Evolutionary conservation across 2,888 invertebrate genomes (phyloP).

Genomic region (Ormyrus nitidulus): DNA sequence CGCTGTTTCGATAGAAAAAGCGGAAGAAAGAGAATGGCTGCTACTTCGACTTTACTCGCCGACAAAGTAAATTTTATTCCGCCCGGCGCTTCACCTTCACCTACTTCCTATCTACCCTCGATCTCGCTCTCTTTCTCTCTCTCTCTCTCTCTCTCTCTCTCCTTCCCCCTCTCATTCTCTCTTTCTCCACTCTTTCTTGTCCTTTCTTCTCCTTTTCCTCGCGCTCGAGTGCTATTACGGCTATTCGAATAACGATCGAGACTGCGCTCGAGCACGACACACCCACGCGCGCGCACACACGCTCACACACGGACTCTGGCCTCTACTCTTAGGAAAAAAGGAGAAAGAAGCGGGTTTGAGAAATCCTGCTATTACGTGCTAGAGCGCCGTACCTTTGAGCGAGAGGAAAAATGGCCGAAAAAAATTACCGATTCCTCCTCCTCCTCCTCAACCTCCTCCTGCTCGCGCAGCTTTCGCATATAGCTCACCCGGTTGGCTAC

Average conservation of each 20-base stretch:
- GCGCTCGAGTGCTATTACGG: conserved; percentile 38
- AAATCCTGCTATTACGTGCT: conserved; percentile 6
- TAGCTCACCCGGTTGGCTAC: not conserved
- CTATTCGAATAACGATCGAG: conserved; percentile 47
- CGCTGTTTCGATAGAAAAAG: conserved; percentile 29
- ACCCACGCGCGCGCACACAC: not conserved
- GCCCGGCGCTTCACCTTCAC: conserved; percentile 49
- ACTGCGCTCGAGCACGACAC: conserved; percentile 30
- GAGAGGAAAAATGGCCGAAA: conserved; percentile 17
- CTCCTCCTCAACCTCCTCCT: not conserved
- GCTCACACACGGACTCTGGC: not conserved
- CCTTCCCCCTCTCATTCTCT: not conserved
- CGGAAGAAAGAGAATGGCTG: not conserved
- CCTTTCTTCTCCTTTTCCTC: not conserved
- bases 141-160: conserved; percentile 8
- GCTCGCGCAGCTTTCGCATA: not conserved
- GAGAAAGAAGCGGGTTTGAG: not conserved
- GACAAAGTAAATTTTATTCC: conserved; percentile 55
- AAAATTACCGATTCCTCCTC: not conserved
- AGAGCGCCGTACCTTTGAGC: not conserved
- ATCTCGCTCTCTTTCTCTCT: conserved; percentile 34
- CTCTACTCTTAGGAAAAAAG: not conserved
- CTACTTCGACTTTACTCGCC: conserved; percentile 46
- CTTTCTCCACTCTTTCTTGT: conserved; percentile 13
- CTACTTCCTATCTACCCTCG: conserved; percentile 51